phyloP scores from a whole-genome alignment of 1,140 invertebrate genomes.

The Drosophila ficusphila region DNA sequence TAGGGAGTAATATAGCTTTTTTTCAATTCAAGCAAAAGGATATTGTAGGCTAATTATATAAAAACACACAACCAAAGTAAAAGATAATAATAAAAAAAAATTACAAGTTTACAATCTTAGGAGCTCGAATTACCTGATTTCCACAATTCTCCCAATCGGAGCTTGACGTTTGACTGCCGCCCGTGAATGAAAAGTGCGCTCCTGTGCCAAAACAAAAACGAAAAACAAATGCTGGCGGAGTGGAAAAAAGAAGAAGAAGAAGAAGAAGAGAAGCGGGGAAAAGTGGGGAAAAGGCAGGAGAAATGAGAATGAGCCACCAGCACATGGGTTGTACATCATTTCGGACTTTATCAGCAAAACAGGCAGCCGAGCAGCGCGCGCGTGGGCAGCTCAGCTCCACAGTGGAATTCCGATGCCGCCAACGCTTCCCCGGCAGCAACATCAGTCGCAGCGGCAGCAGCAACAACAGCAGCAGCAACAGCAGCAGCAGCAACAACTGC shows the following conservation, averaged over 20 bases:
- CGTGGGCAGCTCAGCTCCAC: slow-evolving; percentile 67
- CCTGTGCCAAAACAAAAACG: background rate
- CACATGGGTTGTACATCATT: slow-evolving; percentile 77
- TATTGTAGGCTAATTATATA: too few species aligned
- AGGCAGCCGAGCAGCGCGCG: slow-evolving; percentile 56
- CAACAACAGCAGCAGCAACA: slow-evolving; percentile 21
- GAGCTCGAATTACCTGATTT: too few species aligned
- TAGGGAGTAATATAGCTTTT: too few species aligned
- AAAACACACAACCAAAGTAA: too few species aligned
- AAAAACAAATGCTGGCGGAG: background rate
- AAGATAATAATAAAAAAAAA: too few species aligned
- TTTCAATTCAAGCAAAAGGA: too few species aligned
- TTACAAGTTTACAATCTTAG: too few species aligned
- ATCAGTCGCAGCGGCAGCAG: slow-evolving; percentile 14
- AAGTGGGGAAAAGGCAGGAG: background rate
- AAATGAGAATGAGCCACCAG: slow-evolving; percentile 53
- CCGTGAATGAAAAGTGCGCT: background rate
- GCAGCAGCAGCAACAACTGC: slow-evolving; percentile 51
- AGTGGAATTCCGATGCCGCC: slow-evolving; percentile 69
- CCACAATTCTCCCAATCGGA: background rate
- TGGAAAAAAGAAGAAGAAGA: background rate
- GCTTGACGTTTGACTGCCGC: background rate
- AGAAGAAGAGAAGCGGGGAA: slow-evolving; percentile 17
- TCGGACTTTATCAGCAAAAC: slow-evolving; percentile 78
- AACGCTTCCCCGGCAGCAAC: slow-evolving; percentile 54